These are phyloP conservation scores for Odontomachus brunneus DNA, from an alignment of 1,140 invertebrate species.

Conservation along the genomic window DNA sequence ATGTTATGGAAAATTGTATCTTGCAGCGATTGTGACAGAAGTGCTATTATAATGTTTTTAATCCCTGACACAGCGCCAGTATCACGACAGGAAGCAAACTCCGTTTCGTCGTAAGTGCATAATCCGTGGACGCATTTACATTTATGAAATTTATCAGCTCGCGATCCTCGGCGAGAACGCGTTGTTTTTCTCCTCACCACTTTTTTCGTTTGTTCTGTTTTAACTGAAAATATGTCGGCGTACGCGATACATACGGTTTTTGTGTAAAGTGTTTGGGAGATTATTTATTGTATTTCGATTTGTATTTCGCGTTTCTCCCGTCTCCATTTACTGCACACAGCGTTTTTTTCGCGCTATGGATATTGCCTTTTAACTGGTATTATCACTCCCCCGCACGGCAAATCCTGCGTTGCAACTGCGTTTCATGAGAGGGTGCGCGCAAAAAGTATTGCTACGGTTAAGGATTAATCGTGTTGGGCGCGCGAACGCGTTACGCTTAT, in stretches of 20 bases:
- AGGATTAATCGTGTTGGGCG: conserved; percentile 23
- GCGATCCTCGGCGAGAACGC: too few relatives aligned
- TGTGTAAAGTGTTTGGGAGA: background rate
- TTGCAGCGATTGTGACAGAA: conserved; percentile 4
- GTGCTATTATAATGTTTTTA: conserved; percentile 25
- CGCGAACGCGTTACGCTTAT: conserved; percentile 36
- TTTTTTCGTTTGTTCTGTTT: too few relatives aligned
- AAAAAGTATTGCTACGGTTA: conserved; percentile 37
- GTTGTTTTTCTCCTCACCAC: too few relatives aligned
- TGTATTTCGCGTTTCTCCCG: background rate
- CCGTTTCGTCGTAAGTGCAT: background rate
- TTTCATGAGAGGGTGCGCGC: background rate
- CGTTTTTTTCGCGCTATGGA: background rate
- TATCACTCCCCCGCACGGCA: background rate
- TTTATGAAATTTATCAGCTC: conserved; percentile 15
- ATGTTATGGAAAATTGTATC: conserved; percentile 9
- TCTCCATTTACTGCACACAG: background rate
- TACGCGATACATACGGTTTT: background rate
- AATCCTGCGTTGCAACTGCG: background rate
- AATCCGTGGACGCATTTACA: conserved; percentile 9
- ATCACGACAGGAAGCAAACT: background rate
- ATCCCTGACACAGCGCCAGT: background rate
- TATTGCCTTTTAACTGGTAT: background rate
- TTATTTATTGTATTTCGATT: conserved; percentile 2
- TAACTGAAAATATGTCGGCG: background rate